A percentile compares a stretch with the other conserved stretches of the same genome.
These are phyloP conservation scores for Euura saliciscinereae DNA, from an alignment of 1,140 invertebrate species.

Conservation along the genomic window DNA sequence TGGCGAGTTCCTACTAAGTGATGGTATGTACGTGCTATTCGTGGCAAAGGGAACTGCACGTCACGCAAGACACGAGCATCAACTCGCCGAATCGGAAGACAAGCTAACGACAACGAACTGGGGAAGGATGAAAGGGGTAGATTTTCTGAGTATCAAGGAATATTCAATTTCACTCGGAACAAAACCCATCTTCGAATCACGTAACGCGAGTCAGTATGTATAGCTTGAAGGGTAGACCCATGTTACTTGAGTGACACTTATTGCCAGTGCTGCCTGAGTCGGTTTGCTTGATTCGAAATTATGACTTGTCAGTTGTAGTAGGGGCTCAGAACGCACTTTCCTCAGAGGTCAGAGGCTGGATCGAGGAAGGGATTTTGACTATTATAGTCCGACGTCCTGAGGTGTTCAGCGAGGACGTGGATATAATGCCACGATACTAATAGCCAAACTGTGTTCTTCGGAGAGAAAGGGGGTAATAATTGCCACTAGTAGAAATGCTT, in stretches of 20 bases:
- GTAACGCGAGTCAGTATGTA: neutral
- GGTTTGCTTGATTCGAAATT: neutral
- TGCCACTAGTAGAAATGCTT: too few species aligned
- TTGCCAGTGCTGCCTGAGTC: neutral
- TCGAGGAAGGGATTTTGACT: neutral
- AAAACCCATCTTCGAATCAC: neutral
- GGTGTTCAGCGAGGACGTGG: neutral
- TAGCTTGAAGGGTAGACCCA: neutral
- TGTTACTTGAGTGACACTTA: constrained; percentile 5
- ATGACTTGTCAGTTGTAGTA: neutral
- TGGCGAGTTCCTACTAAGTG: too few species aligned
- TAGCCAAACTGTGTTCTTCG: neutral
- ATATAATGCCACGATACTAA: neutral
- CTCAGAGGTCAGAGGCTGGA: neutral
- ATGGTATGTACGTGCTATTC: neutral
- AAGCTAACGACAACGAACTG: too few species aligned
- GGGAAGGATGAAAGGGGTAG: too few species aligned
- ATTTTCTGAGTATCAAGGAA: too few species aligned
- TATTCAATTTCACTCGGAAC: too few species aligned
- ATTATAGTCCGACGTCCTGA: neutral
- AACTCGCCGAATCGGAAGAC: too few species aligned
- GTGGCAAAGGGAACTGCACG: neutral
- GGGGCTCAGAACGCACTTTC: neutral
- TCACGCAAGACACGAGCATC: too few species aligned
- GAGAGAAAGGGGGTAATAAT: too few species aligned